Percentiles rank a stretch among this genome's conserved stretches.
Evolutionary conservation across 2,888 invertebrate species (phyloP).

Genomic region (Melanargia galathea): DNA sequence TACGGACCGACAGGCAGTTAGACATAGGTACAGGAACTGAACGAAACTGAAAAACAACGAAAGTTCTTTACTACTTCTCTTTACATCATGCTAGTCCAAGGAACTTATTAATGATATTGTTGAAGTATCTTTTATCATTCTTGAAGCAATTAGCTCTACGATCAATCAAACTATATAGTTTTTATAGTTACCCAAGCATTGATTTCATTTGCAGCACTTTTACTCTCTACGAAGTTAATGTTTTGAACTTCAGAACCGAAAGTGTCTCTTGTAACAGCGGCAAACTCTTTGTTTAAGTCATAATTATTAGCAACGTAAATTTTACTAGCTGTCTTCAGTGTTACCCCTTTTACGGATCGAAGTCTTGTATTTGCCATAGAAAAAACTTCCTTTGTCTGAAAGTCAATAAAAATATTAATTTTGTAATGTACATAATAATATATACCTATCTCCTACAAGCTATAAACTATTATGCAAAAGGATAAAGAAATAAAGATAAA

Average conservation of each 20-base stretch:
- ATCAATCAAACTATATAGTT: background rate
- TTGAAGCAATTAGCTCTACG: background rate
- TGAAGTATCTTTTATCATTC: too few species aligned
- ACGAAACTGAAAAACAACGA: too few species aligned
- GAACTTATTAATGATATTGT: too few species aligned
- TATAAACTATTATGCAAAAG: too few species aligned
- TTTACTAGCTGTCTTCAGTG: constrained; percentile 85
- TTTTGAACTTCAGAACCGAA: constrained; percentile 84
- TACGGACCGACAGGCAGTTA: too few species aligned
- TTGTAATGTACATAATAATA: too few species aligned
- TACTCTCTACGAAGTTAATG: constrained; percentile 81
- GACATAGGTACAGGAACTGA: too few species aligned
- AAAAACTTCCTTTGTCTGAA: constrained; percentile 63
- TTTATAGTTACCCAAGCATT: constrained; percentile 86
- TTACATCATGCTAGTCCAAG: too few species aligned
- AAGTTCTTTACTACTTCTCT: too few species aligned
- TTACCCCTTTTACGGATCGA: constrained; percentile 69
- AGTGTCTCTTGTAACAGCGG: constrained; percentile 74
- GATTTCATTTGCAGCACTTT: constrained; percentile 80
- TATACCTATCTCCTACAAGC: too few species aligned
- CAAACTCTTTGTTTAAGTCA: constrained; percentile 79
- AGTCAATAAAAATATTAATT: background rate
- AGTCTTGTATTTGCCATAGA: constrained; percentile 47
- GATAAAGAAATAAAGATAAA: too few species aligned
- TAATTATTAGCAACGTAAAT: constrained; percentile 82